A percentile compares a stretch with the other conserved stretches of the same genome.
These are phyloP conservation scores for Phymorhynchus buccinoides DNA, from an alignment of 1,140 invertebrate genomes.

Conservation along the genomic window DNA sequence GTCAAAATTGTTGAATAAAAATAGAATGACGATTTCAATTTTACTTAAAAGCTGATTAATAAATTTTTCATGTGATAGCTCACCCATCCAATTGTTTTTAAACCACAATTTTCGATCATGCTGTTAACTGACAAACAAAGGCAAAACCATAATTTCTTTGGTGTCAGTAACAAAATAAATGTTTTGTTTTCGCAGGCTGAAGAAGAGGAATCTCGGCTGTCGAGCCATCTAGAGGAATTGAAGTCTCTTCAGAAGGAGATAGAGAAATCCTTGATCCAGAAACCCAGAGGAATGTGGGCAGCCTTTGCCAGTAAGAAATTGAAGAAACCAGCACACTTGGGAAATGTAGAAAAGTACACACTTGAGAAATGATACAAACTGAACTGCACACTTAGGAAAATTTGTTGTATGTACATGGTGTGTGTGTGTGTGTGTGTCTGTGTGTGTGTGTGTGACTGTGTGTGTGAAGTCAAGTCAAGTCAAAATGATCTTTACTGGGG, in stretches of 20 bases:
- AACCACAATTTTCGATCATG: no score
- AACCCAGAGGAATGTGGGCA: conserved; percentile 74
- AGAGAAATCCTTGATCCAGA: conserved; percentile 81
- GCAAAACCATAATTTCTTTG: no score
- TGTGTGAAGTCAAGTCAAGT: not conserved
- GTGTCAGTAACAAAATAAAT: not conserved
- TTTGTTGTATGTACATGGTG: not conserved
- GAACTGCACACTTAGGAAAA: not conserved
- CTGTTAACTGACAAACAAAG: no score
- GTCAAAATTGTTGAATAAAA: no score
- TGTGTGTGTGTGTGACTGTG: conserved; percentile 22
- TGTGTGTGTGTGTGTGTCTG: conserved; percentile 17
- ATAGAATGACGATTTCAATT: not conserved
- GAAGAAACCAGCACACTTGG: no score
- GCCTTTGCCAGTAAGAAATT: conserved; percentile 58
- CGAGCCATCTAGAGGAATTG: not conserved
- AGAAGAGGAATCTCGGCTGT: conserved; percentile 29
- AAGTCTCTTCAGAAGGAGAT: conserved; percentile 73
- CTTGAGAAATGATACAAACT: no score
- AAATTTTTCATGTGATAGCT: not conserved
- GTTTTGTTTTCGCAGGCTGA: conserved; percentile 29
- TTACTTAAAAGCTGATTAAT: not conserved
- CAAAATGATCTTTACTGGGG: no score
- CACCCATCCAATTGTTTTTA: not conserved
- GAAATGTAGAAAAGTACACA: no score